Evolutionary conservation across 1,140 invertebrate species (phyloP), one percentile per base, ranked within the genome.

Genomic region (Psix sp.): DNA sequence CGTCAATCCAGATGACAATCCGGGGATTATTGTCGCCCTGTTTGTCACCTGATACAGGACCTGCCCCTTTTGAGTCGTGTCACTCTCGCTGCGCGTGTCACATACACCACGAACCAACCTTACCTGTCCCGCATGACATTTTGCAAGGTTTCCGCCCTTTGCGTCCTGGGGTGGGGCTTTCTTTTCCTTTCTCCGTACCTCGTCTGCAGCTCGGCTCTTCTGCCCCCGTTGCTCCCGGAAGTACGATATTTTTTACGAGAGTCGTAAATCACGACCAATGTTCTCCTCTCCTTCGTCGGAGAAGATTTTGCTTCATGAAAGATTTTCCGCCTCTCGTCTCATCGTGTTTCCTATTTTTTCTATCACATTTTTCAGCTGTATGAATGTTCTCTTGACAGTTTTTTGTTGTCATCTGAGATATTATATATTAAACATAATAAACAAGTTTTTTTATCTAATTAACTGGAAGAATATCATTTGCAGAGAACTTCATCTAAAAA

Each of bases 1-100:
- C 79, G 81, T 60, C 59, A 62, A 43, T 36, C 62, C 31, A 60
- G 57, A 74, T 79, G 77, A 81, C 80, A 77, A 72, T 77, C 73
- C 72, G 73, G 71, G 70, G 24, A 66, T 65, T 68, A 70, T 74
- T 82, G 80, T 81, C 78, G 79, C 76, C 17, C 71, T 29, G n/a
- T n/a, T n/a, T n/a, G n/a, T n/a, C n/a, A n/a, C n/a, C n/a, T n/a
- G n/a, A n/a, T n/a, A 2, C 5, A 18, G 26, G 56, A 40, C 57
- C 49, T 59, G 40, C 57, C 65, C 71, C 72, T 43, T 57, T 60
- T n/a, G n/a, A n/a, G n/a, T n/a, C 67, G 52, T 57, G 57, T 56
- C 77, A 52, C 24, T 46, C 65, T 36, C n/a, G n/a, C n/a, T n/a
- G n/a, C n/a, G 3, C 49, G 36, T 63, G 42, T 60, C 54, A 36